phyloP scores from a whole-genome alignment of 2,113 vertebrate genomes.

The Boulengeromyrus knoepffleri region DNA sequence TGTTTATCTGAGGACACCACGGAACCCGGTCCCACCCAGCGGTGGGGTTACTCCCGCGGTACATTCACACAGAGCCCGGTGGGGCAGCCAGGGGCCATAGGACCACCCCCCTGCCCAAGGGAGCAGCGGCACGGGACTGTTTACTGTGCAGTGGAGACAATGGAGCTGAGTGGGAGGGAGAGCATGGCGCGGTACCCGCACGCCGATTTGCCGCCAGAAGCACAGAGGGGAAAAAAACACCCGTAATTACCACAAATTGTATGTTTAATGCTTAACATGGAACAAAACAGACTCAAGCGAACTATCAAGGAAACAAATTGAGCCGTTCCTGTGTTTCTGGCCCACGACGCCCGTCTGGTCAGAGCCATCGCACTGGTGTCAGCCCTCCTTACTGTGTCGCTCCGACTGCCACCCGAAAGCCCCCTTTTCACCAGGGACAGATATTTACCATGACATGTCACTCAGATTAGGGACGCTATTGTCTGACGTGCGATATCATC shows the following conservation, averaged over 20 bases:
- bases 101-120: background rate
- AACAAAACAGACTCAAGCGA: background rate
- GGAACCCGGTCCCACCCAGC: slow-evolving; percentile 60
- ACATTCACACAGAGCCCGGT: background rate
- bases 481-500: background rate
- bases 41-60: slow-evolving; percentile 18
- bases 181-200: background rate
- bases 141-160: background rate
- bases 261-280: background rate
- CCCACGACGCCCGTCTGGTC: background rate
- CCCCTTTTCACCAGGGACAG: background rate
- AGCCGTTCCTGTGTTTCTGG: background rate
- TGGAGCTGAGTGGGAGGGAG: background rate
- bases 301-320: background rate
- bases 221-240: too few species aligned
- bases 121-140: background rate
- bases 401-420: background rate
- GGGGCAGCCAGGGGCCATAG: background rate
- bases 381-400: background rate
- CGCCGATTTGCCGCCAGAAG: too few species aligned
- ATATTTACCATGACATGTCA: background rate
- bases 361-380: slow-evolving; percentile 20
- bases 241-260: background rate
- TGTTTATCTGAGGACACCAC: slow-evolving; percentile 74
- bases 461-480: background rate